phyloP scores from a whole-genome alignment of 2,888 invertebrate genomes.

The Heliconius ethilla region DNA sequence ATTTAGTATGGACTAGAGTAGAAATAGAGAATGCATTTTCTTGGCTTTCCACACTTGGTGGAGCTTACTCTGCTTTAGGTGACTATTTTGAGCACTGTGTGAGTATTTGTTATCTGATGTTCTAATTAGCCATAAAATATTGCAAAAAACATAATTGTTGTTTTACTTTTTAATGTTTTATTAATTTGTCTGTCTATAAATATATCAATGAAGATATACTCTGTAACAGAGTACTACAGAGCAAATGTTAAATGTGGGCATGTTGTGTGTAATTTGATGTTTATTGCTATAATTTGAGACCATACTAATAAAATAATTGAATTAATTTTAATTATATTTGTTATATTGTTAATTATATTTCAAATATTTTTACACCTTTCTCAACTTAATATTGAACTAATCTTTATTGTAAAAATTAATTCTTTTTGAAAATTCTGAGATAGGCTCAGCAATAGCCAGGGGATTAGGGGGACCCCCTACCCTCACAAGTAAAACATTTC shows the following conservation, averaged over 20 bases:
- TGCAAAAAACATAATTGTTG: not conserved
- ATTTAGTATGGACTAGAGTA: slow-evolving; percentile 82
- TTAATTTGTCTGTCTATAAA: not conserved
- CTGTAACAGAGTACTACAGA: not conserved
- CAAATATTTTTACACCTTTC: no score
- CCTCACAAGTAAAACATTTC: no score
- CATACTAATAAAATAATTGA: not conserved
- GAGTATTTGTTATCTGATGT: slow-evolving; percentile 58
- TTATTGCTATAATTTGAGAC: not conserved
- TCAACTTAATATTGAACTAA: no score
- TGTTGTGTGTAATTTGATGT: slow-evolving; percentile 15
- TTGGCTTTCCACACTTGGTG: slow-evolving; percentile 97
- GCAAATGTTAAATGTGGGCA: not conserved
- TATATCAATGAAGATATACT: not conserved
- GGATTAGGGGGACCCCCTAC: no score
- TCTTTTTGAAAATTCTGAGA: no score
- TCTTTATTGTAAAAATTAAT: no score
- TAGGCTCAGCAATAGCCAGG: no score
- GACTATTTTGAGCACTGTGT: slow-evolving; percentile 91
- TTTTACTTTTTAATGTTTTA: not conserved
- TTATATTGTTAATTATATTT: no score
- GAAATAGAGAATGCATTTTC: slow-evolving; percentile 94
- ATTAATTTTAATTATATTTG: no score
- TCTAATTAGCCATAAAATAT: not conserved
- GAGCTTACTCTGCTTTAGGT: slow-evolving; percentile 97